phyloP scores from a whole-genome alignment of 2,797 vertebrate genomes.

The Nyctalus aviator region DNA sequence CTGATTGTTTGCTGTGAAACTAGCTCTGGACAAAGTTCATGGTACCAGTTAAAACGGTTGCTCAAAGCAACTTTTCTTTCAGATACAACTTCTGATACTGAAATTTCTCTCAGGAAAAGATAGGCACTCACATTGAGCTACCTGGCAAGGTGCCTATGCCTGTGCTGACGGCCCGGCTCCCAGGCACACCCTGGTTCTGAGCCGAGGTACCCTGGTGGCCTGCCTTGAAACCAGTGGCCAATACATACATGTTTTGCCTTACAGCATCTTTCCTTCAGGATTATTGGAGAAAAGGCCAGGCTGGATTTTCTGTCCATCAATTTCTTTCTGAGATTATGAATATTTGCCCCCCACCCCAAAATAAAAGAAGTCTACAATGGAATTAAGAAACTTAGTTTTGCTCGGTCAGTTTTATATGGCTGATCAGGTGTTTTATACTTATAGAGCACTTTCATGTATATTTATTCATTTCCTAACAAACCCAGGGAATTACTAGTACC shows the following conservation, averaged over 20 bases:
- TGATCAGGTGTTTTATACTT: not conserved
- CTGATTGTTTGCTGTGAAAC: conserved; percentile 20
- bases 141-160: too few relatives aligned
- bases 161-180: not conserved
- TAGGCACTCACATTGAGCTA: accelerated
- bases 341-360: not conserved
- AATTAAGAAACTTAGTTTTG: not conserved
- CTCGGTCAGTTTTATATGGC: not conserved
- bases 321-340: conserved; percentile 38
- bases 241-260: not conserved
- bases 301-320: not conserved
- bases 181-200: accelerated
- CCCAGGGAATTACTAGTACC: not conserved
- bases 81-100: not conserved
- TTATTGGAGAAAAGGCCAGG: not conserved
- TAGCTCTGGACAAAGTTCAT: conserved; percentile 56
- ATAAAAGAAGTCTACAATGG: not conserved
- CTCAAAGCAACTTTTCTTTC: not conserved
- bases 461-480: not conserved
- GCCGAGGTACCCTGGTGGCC: accelerated
- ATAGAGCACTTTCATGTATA: not conserved
- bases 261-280: not conserved
- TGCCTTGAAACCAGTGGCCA: accelerated
- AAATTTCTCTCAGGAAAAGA: not conserved
- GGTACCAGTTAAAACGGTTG: not conserved